Evolutionary conservation across 2,797 vertebrate genomes (phyloP).

Genomic region (Cirrhinus mrigala): DNA sequence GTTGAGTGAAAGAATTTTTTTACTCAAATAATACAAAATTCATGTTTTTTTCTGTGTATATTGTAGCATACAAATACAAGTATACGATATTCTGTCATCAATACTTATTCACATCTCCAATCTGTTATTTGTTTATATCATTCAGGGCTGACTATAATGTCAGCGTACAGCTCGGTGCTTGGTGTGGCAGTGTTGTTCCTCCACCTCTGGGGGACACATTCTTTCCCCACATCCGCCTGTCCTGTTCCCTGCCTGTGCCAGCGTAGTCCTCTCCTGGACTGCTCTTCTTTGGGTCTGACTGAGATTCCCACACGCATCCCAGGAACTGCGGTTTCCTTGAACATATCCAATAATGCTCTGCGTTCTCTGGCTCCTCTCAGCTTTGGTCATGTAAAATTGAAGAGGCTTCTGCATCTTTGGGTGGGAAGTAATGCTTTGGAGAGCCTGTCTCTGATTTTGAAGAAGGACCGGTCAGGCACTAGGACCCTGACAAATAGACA

Average conservation of each 20-base stretch:
- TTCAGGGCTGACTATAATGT: constrained; percentile 70
- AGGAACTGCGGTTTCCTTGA: constrained; percentile 67
- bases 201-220: constrained; percentile 59
- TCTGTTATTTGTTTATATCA: constrained; percentile 11
- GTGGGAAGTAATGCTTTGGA: constrained; percentile 83
- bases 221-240: constrained; percentile 65
- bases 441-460: constrained; percentile 75
- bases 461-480: constrained; percentile 20
- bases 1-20: too few species aligned
- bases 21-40: neutral
- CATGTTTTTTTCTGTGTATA: neutral
- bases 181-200: constrained; percentile 67
- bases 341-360: constrained; percentile 78
- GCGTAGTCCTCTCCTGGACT: constrained; percentile 71
- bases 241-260: constrained; percentile 74
- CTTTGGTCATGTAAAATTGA: constrained; percentile 50
- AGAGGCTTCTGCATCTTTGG: constrained; percentile 75
- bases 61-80: neutral
- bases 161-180: constrained; percentile 44
- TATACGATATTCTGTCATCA: neutral
- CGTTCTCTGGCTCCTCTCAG: constrained; percentile 61
- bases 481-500: constrained; percentile 50
- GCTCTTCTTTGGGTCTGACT: constrained; percentile 77
- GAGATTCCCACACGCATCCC: constrained; percentile 60
- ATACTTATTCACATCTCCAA: neutral